Percentiles rank a stretch among this genome's conserved stretches.
Evolutionary conservation across 1,140 invertebrate species (phyloP).

Genomic region (Eriosoma lanigerum): DNA sequence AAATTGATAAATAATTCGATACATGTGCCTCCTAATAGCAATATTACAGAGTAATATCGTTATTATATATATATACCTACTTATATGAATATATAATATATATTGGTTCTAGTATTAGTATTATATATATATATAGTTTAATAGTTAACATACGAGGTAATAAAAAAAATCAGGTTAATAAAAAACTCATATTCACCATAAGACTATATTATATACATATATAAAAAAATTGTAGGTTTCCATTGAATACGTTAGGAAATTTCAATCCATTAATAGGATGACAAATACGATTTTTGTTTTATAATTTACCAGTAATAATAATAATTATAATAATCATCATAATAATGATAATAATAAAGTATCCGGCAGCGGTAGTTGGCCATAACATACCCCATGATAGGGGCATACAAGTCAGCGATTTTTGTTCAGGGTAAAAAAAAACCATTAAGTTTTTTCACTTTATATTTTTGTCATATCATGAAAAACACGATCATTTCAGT

Average conservation of each 20-base stretch:
- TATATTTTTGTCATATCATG: constrained; percentile 6
- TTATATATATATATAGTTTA: too few relatives aligned
- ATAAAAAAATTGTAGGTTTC: neutral
- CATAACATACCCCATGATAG: neutral
- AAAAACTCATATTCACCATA: neutral
- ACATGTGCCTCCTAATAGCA: neutral
- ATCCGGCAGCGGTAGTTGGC: neutral
- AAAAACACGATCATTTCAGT: neutral
- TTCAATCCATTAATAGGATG: constrained; percentile 21
- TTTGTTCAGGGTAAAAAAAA: neutral
- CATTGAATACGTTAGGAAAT: neutral
- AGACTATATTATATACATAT: neutral
- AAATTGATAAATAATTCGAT: constrained; percentile 22
- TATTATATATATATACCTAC: neutral
- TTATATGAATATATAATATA: neutral
- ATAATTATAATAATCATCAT: too few relatives aligned
- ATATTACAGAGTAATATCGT: neutral
- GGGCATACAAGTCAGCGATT: neutral
- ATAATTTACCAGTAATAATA: constrained; percentile 19
- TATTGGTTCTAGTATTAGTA: neutral
- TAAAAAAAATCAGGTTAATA: constrained; percentile 3
- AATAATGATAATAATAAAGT: constrained; percentile 7
- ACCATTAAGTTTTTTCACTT: neutral
- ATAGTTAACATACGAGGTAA: neutral
- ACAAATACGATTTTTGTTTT: constrained; percentile 34